Evolutionary conservation across 2,888 invertebrate genomes (phyloP).

Genomic region (Camponotus fellah): DNA sequence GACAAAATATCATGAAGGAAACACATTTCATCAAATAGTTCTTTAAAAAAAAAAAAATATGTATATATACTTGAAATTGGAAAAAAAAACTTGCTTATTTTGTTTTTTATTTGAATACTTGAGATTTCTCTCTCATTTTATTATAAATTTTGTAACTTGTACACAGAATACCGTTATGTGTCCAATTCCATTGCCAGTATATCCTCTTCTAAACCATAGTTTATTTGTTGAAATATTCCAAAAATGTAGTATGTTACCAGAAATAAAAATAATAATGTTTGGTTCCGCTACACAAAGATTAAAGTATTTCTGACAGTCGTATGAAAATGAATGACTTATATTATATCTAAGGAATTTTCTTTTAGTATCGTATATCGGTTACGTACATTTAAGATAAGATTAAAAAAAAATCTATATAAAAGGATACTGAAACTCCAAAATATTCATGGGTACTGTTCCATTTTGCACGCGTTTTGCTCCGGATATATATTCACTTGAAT

Average conservation of each 20-base stretch:
- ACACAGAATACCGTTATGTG: slow-evolving; percentile 89
- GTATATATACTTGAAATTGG: background rate
- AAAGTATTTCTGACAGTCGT: slow-evolving; percentile 93
- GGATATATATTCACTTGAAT: slow-evolving; percentile 25
- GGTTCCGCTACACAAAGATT: slow-evolving; percentile 93
- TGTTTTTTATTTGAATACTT: background rate
- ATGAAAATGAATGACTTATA: slow-evolving; percentile 93
- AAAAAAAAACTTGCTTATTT: background rate
- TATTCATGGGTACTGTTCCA: slow-evolving; percentile 88
- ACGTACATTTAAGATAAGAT: background rate
- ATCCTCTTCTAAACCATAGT: slow-evolving; percentile 91
- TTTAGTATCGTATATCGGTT: background rate
- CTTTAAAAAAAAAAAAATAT: background rate
- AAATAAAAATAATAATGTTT: slow-evolving; percentile 91
- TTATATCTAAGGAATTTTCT: slow-evolving; percentile 45
- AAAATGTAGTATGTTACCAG: slow-evolving; percentile 94
- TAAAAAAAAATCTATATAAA: slow-evolving; percentile 71
- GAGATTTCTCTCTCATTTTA: background rate
- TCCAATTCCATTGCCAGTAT: slow-evolving; percentile 93
- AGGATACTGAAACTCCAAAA: slow-evolving; percentile 91
- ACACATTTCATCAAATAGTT: background rate
- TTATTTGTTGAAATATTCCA: slow-evolving; percentile 90
- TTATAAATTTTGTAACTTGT: background rate
- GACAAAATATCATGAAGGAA: background rate
- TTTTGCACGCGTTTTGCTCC: slow-evolving; percentile 87